Base-by-base conservation (phyloP, 2,888 invertebrate species). In the Hydrotaea diabolus region DNA sequence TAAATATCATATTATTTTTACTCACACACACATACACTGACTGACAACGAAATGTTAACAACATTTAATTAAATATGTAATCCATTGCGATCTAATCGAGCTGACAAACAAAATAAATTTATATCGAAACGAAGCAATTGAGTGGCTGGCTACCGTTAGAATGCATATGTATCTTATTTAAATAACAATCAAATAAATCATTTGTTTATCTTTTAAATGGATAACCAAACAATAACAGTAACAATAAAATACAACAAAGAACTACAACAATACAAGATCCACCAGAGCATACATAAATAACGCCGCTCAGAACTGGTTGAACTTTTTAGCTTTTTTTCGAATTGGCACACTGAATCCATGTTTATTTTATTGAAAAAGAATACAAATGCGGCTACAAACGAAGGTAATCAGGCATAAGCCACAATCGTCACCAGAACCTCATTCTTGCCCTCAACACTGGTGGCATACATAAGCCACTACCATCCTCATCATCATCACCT, bases 181-280 rank as follows among this genome's bases (percentile, higher is more conserved):
- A 69, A 73, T 79, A 76, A 76, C 57, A 69, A 76, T 74, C 49
- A 17, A 21, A 85, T 81, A 81, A 84, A 84, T 84, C 84, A 84
- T 69, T 62, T 46, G 57, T 66, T 79, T 84, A 84, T 81, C 78
- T 84, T 53, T 26, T 69, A 73, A 31, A 21, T 23, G 23, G 62
- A 64, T 26, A 59, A 13, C 43, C 3, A 13, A 1, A 55, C 55
- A 23, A 59, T 13, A 8, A 59, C 23, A 59, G 11, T 5, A 46
- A 17, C n/a, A 53, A 53, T 19, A 9, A 2, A 53, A 53, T 19
- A 7, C 11, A 53, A 53, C 1, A 4, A 53, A 17, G 7, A 53
- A 53, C 53, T 3, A 1, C 53, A 53, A 8, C 53, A 53, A 53
- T 13, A 5, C 5, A 2, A 53, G n/a, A 53, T 17, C 17, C 53